Conservation (phyloP, 1,140 invertebrate genomes). For the Coelopa frigida region DNA sequence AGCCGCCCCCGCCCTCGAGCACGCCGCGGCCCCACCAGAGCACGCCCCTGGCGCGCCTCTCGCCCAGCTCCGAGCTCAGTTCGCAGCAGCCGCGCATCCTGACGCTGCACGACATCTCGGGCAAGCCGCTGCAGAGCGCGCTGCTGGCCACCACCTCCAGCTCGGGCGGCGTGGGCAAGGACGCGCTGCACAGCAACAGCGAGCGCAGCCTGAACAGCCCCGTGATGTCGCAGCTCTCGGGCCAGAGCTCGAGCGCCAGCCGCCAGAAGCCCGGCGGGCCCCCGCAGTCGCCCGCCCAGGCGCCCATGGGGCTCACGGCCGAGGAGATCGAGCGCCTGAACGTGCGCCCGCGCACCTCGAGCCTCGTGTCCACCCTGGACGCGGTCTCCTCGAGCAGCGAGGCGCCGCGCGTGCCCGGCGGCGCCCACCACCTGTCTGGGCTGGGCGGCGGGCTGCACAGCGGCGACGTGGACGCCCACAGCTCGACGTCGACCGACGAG, state of each 20-base stretch:
- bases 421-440: conserved; percentile 53
- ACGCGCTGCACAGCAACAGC: conserved; percentile 77
- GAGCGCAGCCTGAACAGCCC: conserved; percentile 84
- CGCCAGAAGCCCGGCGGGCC: conserved; percentile 53
- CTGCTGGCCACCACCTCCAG: conserved; percentile 80
- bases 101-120: conserved; percentile 87
- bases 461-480: conserved; percentile 64
- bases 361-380: conserved; percentile 84
- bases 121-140: conserved; percentile 82
- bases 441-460: conserved; percentile 59
- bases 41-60: conserved; percentile 80
- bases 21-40: conserved; percentile 69
- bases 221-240: conserved; percentile 81
- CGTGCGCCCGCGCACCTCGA: conserved; percentile 74
- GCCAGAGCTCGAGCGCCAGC: conserved; percentile 70
- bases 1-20: conserved; percentile 51
- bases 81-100: conserved; percentile 84
- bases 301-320: conserved; percentile 76
- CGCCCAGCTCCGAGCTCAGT: conserved; percentile 85
- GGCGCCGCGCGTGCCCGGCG: conserved; percentile 58
- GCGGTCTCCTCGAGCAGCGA: conserved; percentile 89
- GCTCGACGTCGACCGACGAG: conserved; percentile 85
- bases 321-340: conserved; percentile 90
- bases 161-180: conserved; percentile 72
- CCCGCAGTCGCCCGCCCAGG: conserved; percentile 53